A percentile compares a stretch with the other conserved stretches of the same genome.
Evolutionary conservation across 2,113 vertebrate species (phyloP).

Genomic region (Dicerorhinus sumatrensis): DNA sequence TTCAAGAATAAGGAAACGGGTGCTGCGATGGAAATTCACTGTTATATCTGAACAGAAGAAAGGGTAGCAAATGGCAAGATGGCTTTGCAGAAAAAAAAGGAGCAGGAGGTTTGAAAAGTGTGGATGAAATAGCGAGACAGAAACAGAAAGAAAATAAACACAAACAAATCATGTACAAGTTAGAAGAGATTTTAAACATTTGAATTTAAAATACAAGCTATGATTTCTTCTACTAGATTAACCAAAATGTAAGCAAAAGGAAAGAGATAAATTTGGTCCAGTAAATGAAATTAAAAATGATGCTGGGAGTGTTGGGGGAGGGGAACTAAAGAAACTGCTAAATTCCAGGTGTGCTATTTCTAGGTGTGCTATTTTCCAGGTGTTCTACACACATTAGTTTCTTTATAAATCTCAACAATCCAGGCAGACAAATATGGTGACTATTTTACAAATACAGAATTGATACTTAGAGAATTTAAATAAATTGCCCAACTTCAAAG

Average conservation of each 20-base stretch:
- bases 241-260: neutral
- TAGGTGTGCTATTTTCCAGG: no score
- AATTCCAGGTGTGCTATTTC: no score
- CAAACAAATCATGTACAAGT: accelerated
- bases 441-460: neutral
- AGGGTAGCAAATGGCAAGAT: neutral
- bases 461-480: neutral
- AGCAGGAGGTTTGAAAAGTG: neutral
- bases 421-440: neutral
- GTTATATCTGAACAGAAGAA: neutral
- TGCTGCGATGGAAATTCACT: neutral
- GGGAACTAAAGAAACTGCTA: accelerated
- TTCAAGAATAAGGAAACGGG: neutral
- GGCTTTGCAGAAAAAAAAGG: neutral
- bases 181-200: neutral
- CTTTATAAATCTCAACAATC: neutral
- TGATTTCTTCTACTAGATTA: neutral
- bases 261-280: neutral
- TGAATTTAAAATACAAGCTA: neutral
- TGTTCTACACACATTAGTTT: accelerated
- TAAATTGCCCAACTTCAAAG: neutral
- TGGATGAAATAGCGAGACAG: neutral
- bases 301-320: accelerated
- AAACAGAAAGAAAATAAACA: neutral
- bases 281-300: neutral